Evolutionary conservation across 1,140 invertebrate genomes (phyloP), one percentile per base, ranked within the genome.

Genomic region (Gonatopus flavifemur): DNA sequence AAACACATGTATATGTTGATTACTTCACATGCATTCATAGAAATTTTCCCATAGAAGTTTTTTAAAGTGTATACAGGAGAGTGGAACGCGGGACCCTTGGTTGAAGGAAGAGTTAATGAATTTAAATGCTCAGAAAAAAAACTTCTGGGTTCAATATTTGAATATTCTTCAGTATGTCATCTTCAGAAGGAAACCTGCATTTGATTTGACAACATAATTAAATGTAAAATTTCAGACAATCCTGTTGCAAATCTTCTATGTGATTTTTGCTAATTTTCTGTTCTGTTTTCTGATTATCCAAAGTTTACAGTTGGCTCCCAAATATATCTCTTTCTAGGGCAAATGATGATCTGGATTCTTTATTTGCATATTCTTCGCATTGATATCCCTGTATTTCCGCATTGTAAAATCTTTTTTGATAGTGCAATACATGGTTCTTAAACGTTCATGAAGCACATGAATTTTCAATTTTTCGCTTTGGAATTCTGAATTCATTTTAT

Each of bases 401-500:
- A 12, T 31, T 35, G 49, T 39, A 28, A 52, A 52, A 10, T 20
- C 22, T 40, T 48, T 30, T 13, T 49, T 39, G 22, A 57, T 22
- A 10, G 51, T 45, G 19, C 36, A 33, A 52, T 52, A 57, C 13
- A 1, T 43, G 33, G 4, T 13, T 36, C 15, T 37, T 39, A 57
- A 48, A 35, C 25, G 38, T 12, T 52, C 49, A 44, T 49, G 25
- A 0, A 52, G 33, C 5, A 8, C 38, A 18, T 49, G 25, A 25
- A 52, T 8, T 24, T 40, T 15, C 22, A 36, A 25, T 6, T 32
- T 35, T 15, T 32, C 20, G 21, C 50, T 54, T 32, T 63, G 57
- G 35, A 63, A 59, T 15, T 46, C 28, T 32, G 47, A 25, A 49
- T 59, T 63, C 21, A 63, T 32, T 31, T 56, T 49, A 10, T 44